Conservation (phyloP, 2,888 invertebrate species). For the Sarcophaga caerulescens region DNA sequence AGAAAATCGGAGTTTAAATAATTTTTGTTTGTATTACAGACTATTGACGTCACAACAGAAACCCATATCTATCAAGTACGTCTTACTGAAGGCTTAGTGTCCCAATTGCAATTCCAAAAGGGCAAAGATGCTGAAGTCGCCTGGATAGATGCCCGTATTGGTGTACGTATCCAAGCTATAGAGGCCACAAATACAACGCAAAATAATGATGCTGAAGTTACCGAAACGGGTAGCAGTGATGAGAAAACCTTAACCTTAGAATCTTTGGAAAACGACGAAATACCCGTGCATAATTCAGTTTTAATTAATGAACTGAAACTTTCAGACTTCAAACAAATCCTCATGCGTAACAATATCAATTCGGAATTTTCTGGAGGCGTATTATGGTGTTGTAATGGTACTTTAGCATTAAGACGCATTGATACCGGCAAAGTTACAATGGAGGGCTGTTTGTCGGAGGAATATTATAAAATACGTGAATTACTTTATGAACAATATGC, state of each 20-base stretch:
- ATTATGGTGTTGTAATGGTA: constrained; percentile 95
- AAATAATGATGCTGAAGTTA: constrained; percentile 67
- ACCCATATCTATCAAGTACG: constrained; percentile 98
- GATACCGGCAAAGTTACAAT: constrained; percentile 95
- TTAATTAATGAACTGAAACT: constrained; percentile 96
- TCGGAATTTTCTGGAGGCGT: constrained; percentile 96
- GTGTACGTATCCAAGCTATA: constrained; percentile 84
- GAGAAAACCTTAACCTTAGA: constrained; percentile 87
- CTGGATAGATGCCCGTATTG: constrained; percentile 93
- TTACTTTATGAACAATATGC: constrained; percentile 98
- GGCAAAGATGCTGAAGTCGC: constrained; percentile 96
- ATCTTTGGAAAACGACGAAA: constrained; percentile 83
- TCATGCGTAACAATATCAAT: constrained; percentile 87
- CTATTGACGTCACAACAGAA: constrained; percentile 97
- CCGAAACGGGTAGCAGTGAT: constrained; percentile 72
- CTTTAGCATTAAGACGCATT: constrained; percentile 93
- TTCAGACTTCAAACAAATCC: constrained; percentile 93
- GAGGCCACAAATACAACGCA: constrained; percentile 80
- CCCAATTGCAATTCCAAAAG: constrained; percentile 91
- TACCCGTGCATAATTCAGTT: constrained; percentile 89
- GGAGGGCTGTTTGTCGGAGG: constrained; percentile 96
- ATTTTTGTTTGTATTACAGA: constrained; percentile 58
- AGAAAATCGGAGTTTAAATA: not conserved
- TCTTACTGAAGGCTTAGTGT: constrained; percentile 94
- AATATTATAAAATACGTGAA: constrained; percentile 96